Percentiles rank a stretch among this genome's conserved stretches.
These are phyloP conservation scores for Emmelina monodactyla DNA, from an alignment of 2,888 invertebrate genomes.

Conservation along the genomic window DNA sequence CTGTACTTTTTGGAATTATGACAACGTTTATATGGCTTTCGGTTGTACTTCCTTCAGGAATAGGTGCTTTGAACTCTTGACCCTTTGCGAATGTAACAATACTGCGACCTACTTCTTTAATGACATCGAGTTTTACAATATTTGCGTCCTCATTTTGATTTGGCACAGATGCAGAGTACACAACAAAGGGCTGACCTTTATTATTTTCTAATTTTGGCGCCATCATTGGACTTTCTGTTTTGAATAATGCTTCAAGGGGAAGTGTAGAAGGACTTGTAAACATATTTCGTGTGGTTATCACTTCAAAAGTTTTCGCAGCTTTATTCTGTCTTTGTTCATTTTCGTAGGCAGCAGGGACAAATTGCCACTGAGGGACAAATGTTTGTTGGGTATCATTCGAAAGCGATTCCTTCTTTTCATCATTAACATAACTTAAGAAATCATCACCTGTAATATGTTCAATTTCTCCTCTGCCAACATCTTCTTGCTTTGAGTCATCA, in stretches of 20 bases:
- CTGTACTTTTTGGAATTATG: slow-evolving; percentile 21
- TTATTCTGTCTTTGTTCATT: slow-evolving; percentile 39
- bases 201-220: slow-evolving; percentile 29
- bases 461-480: slow-evolving; percentile 20
- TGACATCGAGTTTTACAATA: slow-evolving; percentile 35
- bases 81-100: slow-evolving; percentile 48
- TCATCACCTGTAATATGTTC: slow-evolving; percentile 39
- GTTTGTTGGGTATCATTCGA: slow-evolving; percentile 21
- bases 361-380: slow-evolving; percentile 41
- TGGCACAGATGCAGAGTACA: slow-evolving; percentile 48
- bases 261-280: slow-evolving; percentile 70
- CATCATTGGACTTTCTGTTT: slow-evolving; percentile 51
- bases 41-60: slow-evolving; percentile 25
- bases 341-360: slow-evolving; percentile 58
- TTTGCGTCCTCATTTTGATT: slow-evolving; percentile 36
- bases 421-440: slow-evolving; percentile 45
- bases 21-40: slow-evolving; percentile 36
- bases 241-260: slow-evolving; percentile 72
- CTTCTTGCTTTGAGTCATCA: slow-evolving; percentile 17
- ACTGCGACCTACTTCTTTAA: slow-evolving; percentile 36
- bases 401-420: slow-evolving; percentile 37
- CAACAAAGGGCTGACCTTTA: slow-evolving; percentile 41
- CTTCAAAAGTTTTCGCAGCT: slow-evolving; percentile 36
- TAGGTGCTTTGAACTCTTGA: slow-evolving; percentile 37
- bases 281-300: slow-evolving; percentile 42